Evolutionary conservation across 2,888 invertebrate genomes (phyloP).

Genomic region (Cerastis leucographa): DNA sequence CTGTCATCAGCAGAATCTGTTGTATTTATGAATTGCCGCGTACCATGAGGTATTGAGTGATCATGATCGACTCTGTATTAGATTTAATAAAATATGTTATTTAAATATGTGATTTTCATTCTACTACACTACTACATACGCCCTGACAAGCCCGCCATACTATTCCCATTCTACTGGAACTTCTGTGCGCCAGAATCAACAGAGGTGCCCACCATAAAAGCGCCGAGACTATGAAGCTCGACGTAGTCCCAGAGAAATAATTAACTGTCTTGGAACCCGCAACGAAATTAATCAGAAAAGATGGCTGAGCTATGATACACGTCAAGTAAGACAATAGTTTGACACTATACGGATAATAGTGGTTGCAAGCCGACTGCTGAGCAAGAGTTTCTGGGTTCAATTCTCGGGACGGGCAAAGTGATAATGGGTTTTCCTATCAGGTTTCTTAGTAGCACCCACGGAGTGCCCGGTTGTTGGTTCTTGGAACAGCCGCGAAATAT

Average conservation of each 20-base stretch:
- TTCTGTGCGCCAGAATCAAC: too few relatives aligned
- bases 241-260: too few relatives aligned
- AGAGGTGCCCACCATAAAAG: too few relatives aligned
- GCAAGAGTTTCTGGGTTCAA: background rate
- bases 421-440: background rate
- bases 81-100: slow-evolving; percentile 78
- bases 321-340: background rate
- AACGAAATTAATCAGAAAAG: too few relatives aligned
- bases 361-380: background rate
- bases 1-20: slow-evolving; percentile 64
- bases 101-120: slow-evolving; percentile 55
- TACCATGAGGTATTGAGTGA: slow-evolving; percentile 72
- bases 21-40: slow-evolving; percentile 72
- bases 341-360: background rate
- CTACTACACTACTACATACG: too few relatives aligned
- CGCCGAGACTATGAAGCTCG: too few relatives aligned
- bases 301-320: background rate
- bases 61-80: slow-evolving; percentile 77
- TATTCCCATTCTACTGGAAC: too few relatives aligned
- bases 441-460: background rate
- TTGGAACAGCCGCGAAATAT: background rate
- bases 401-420: background rate
- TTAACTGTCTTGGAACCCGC: too few relatives aligned
- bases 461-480: background rate
- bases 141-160: too few relatives aligned